A percentile compares a stretch with the other conserved stretches of the same genome.
Conservation (phyloP, 2,888 invertebrate genomes). For the Drosophila niveifrons region DNA sequence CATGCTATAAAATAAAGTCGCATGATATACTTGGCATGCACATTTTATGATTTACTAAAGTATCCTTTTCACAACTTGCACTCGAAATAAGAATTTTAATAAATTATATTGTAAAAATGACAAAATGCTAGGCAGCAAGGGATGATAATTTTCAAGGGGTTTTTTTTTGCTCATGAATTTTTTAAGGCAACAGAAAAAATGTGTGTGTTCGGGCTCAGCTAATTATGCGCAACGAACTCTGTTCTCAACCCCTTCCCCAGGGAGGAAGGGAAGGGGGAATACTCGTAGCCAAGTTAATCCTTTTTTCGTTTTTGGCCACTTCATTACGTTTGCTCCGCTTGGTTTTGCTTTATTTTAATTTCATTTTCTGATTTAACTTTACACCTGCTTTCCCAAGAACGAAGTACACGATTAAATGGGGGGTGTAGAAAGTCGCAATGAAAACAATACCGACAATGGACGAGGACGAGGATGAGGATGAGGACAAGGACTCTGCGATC, state of each 20-base stretch:
- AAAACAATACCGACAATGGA: conserved; percentile 46
- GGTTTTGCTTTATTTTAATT: conserved; percentile 82
- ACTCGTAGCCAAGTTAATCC: conserved; percentile 58
- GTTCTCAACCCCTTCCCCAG: conserved; percentile 34
- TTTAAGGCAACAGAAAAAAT: conserved; percentile 58
- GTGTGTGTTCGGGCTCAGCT: conserved; percentile 65
- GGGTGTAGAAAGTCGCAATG: conserved; percentile 11
- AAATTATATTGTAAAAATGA: conserved; percentile 73
- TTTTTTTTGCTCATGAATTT: conserved; percentile 57
- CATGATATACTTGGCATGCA: neutral
- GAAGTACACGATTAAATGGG: conserved; percentile 18
- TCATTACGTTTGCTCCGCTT: conserved; percentile 65
- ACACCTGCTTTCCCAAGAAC: conserved; percentile 80
- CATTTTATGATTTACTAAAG: neutral
- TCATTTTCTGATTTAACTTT: conserved; percentile 84
- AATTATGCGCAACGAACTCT: conserved; percentile 72
- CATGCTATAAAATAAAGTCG: neutral
- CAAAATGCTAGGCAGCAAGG: conserved; percentile 43
- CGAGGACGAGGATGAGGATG: conserved; percentile 5
- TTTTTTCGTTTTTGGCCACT: conserved; percentile 61
- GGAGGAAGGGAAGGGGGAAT: too few relatives aligned
- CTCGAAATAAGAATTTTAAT: conserved; percentile 75
- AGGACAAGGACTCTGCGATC: conserved; percentile 37
- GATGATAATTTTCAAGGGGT: conserved; percentile 15
- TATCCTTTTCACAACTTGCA: neutral